Evolutionary conservation across 2,113 vertebrate species (phyloP).

Genomic region (Chinchilla lanigera): DNA sequence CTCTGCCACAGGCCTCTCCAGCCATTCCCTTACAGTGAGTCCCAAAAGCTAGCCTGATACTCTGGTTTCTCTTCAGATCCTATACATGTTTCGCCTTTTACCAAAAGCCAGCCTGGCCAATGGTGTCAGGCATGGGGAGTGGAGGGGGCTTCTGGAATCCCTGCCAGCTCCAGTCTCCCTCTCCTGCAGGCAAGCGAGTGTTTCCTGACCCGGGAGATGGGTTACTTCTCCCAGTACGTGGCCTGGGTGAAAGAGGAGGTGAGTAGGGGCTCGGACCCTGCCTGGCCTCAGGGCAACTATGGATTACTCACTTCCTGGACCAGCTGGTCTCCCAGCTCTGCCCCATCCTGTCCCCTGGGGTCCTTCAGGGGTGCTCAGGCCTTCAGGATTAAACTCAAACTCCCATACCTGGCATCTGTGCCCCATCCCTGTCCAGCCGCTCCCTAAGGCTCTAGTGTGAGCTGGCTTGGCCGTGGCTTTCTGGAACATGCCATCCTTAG

Average conservation of each 20-base stretch:
- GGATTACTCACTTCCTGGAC: rapidly evolving
- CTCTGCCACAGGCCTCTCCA: background rate
- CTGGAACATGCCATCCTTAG: background rate
- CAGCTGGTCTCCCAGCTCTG: background rate
- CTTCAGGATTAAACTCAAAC: background rate
- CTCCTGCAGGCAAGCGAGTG: constrained; percentile 85
- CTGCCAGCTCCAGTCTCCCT: background rate
- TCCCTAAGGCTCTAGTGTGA: background rate
- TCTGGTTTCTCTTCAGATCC: too few relatives aligned
- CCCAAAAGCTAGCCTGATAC: background rate
- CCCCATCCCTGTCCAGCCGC: background rate
- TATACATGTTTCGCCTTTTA: too few relatives aligned
- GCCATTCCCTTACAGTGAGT: background rate
- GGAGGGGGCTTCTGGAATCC: rapidly evolving
- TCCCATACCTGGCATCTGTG: background rate
- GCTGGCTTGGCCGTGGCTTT: rapidly evolving
- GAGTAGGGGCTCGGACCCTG: constrained; percentile 2
- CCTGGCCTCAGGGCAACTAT: background rate
- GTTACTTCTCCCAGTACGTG: constrained; percentile 85
- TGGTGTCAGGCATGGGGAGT: background rate
- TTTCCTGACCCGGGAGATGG: constrained; percentile 81
- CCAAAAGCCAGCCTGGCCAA: background rate
- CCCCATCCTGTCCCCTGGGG: background rate
- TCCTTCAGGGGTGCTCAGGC: background rate
- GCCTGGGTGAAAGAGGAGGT: constrained; percentile 87